Evolutionary conservation across 2,113 vertebrate genomes (phyloP).

Genomic region (Buteo buteo): DNA sequence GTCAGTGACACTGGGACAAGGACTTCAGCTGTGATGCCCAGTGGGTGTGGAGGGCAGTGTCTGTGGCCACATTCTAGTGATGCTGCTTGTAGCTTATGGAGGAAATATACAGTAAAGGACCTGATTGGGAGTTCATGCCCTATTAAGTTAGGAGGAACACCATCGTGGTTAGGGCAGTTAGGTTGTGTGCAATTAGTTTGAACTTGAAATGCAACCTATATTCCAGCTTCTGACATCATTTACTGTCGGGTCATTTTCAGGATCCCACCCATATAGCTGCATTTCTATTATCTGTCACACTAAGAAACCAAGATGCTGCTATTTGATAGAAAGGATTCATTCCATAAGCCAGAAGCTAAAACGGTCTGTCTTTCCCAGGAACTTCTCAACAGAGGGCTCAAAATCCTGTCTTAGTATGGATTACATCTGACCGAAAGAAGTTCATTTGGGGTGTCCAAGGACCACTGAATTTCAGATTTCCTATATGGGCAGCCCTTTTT

Average conservation of each 20-base stretch:
- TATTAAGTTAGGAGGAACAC: background rate
- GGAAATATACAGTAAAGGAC: background rate
- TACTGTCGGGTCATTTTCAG: background rate
- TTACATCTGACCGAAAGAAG: background rate
- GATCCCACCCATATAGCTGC: background rate
- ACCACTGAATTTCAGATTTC: background rate
- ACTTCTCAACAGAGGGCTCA: background rate
- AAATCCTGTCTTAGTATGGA: background rate
- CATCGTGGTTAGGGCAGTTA: background rate
- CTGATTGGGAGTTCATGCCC: background rate
- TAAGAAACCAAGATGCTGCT: background rate
- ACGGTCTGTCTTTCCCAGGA: background rate
- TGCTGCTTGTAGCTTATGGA: background rate
- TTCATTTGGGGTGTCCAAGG: background rate
- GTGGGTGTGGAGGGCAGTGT: background rate
- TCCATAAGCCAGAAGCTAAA: background rate
- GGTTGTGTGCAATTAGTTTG: background rate
- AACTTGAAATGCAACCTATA: background rate
- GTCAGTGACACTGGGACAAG: background rate
- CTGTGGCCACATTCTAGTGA: background rate
- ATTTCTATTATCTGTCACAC: background rate
- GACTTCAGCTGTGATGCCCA: background rate
- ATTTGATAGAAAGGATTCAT: background rate
- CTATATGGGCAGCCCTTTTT: background rate
- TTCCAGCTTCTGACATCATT: background rate